Base-by-base conservation (phyloP, 2,113 vertebrate species). In the Labeo catla region DNA sequence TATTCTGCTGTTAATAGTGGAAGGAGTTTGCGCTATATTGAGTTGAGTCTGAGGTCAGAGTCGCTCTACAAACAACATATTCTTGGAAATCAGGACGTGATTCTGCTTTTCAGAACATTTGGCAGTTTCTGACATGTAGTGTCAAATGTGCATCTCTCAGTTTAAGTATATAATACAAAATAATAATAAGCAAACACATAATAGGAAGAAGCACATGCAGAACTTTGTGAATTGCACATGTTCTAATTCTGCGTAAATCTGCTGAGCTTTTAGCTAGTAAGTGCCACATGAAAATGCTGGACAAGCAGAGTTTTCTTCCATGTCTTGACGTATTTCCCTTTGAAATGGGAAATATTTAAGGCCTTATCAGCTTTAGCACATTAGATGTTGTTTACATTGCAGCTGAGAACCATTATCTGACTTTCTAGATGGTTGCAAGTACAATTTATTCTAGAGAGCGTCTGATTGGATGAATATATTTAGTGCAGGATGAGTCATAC, bases 1-100 rank as follows among this genome's bases (percentile, higher is more conserved):
- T 65, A 61, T 73, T 70, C 15, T 39, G 45, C 36, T 39, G 76
- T 39, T 65, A 70, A 52, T 77, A 70, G 59, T 19, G 49, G 65
- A 73, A 78, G 73, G 72, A 47, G 12, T n/a, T 65, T 21, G 21
- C 9, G 11, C 47, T 66, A 9, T 66, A 11, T 80, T 61, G 36
- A 4, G 52, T 66, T 76, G 43, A 84, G 39, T 34, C 47, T 54
- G 61, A 39, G 65, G 63, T 83, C 79, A 81, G 59, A 66, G 23
- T 65, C 77, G 23, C 43, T 49, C 43, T 49, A 34, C 59, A 65
- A 65, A 65, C 21, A 28, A 65, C n/a, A 23, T 73, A n/a, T 76
- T 49, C 63, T 49, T 65, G 57, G 78, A 81, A 81, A 81, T 65
- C 39, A 9, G 10, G 11, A 63, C 34, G 19, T 70, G 66, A 70